phyloP scores from a whole-genome alignment of 2,888 invertebrate species.

The Therioaphis trifolii region DNA sequence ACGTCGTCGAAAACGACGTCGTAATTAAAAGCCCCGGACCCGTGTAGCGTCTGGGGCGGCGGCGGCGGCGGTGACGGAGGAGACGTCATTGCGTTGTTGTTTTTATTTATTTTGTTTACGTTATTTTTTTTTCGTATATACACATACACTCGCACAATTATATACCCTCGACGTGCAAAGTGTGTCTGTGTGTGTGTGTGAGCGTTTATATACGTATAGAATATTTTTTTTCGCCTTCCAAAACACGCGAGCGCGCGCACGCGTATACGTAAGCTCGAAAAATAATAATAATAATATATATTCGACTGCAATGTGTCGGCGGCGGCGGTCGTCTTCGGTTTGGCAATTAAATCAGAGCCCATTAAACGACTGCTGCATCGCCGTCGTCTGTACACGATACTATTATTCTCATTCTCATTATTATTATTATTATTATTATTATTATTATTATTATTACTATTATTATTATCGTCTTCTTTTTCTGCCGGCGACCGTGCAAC shows the following conservation, averaged over 20 bases:
- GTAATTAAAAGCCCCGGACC: slow-evolving; percentile 53
- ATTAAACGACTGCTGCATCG: slow-evolving; percentile 34
- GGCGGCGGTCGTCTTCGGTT: slow-evolving; percentile 6
- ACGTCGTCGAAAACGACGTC: slow-evolving; percentile 62
- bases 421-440: too few relatives aligned
- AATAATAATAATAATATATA: slow-evolving; percentile 27
- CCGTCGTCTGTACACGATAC: not conserved
- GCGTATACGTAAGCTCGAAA: not conserved
- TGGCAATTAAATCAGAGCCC: slow-evolving; percentile 47
- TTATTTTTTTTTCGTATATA: not conserved
- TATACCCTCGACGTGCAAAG: slow-evolving; percentile 25
- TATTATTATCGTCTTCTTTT: not conserved
- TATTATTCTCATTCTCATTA: too few relatives aligned
- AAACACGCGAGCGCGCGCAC: slow-evolving; percentile 1
- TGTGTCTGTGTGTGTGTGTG: too few relatives aligned
- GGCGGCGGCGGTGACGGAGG: not conserved
- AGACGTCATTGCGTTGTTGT: slow-evolving; percentile 27
- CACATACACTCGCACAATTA: not conserved
- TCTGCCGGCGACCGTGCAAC: not conserved
- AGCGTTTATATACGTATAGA: slow-evolving; percentile 1
- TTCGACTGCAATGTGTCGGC: not conserved
- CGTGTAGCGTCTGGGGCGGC: not conserved
- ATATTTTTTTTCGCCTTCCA: slow-evolving; percentile 38
- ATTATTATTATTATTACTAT: too few relatives aligned
- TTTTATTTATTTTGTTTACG: slow-evolving; percentile 19